phyloP scores from a whole-genome alignment of 2,797 vertebrate genomes.

The Leontocebus nigricollis region DNA sequence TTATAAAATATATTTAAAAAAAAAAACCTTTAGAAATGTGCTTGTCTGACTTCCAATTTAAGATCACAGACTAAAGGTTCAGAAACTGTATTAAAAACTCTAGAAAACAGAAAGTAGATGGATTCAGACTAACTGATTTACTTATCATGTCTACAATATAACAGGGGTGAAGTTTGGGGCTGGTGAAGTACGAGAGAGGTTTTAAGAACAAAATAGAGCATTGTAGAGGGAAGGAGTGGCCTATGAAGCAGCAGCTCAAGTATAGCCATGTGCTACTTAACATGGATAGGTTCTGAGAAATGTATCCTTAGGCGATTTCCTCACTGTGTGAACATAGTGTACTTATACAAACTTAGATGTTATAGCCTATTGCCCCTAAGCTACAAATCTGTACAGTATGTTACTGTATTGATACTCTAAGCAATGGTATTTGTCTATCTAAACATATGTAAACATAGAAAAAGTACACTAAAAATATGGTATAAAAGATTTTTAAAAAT shows the following conservation, averaged over 20 bases:
- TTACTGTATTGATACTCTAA: not conserved
- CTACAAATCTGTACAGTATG: not conserved
- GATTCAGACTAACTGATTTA: not conserved
- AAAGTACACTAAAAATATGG: not conserved
- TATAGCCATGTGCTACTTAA: not conserved
- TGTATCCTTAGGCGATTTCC: not conserved
- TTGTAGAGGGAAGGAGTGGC: not conserved
- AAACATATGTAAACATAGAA: not conserved
- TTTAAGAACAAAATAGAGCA: not conserved
- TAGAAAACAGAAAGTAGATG: not conserved
- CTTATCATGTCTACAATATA: not conserved
- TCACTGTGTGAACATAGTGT: not conserved
- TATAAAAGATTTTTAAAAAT: not conserved
- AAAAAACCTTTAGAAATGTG: not conserved
- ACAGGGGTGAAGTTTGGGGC: not conserved
- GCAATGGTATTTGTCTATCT: not conserved
- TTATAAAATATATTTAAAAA: not conserved
- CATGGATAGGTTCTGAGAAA: not conserved
- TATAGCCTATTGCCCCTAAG: not conserved
- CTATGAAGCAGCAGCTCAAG: not conserved
- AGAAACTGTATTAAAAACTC: not conserved
- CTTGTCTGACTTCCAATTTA: constrained; percentile 8
- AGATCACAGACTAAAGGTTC: not conserved
- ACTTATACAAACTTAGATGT: not conserved
- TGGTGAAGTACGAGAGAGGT: not conserved